Evolutionary conservation across 64 coral and sea anemone genomes (phyloP).

Genomic region (Stichodactyla helianthus): DNA sequence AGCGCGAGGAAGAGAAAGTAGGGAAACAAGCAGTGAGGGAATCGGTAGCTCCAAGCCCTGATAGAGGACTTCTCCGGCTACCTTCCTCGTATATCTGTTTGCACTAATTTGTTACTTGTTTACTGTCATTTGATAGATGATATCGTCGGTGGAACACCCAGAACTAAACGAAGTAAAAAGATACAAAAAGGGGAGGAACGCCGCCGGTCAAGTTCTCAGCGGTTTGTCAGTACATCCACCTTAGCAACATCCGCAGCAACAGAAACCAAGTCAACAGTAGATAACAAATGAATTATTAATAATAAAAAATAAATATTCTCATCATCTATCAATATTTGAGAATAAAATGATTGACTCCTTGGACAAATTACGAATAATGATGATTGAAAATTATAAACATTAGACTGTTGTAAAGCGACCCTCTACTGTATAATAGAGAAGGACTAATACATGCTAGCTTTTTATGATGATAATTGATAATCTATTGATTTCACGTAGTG

Average conservation of each 20-base stretch:
- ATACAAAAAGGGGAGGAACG: conserved; percentile 8
- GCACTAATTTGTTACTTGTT: neutral
- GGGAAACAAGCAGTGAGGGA: too few species aligned
- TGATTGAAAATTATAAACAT: too few species aligned
- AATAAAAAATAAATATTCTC: neutral
- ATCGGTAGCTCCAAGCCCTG: too few species aligned
- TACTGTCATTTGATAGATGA: conserved; percentile 32
- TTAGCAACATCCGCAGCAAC: neutral
- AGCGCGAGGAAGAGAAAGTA: too few species aligned
- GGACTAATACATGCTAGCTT: too few species aligned
- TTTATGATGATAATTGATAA: too few species aligned
- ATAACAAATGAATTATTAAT: neutral
- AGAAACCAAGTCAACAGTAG: neutral
- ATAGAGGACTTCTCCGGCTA: too few species aligned
- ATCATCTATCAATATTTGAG: neutral
- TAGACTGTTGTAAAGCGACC: too few species aligned
- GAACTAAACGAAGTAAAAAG: conserved; percentile 36
- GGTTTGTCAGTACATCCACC: conserved; percentile 34
- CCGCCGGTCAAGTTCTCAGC: conserved; percentile 51
- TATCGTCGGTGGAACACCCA: conserved; percentile 42
- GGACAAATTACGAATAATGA: neutral
- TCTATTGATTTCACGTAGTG: too few species aligned
- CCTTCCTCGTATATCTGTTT: too few species aligned
- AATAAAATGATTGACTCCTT: neutral
- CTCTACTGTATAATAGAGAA: too few species aligned